A percentile compares a stretch with the other conserved stretches of the same genome.
These are phyloP conservation scores for Bellardia bayeri DNA, from an alignment of 2,888 invertebrate genomes.

Conservation along the genomic window DNA sequence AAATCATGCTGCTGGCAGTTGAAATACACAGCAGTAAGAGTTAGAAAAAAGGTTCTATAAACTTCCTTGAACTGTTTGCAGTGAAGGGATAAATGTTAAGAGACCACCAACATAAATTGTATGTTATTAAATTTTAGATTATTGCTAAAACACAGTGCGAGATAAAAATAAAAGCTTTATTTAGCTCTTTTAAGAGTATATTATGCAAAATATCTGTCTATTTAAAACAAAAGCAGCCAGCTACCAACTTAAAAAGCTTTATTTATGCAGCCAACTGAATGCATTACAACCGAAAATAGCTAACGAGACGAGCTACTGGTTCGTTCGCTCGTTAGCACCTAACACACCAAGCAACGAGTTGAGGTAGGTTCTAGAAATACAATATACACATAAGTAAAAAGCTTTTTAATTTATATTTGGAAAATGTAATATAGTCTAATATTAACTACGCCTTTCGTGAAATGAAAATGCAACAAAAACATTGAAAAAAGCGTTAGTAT, in stretches of 20 bases:
- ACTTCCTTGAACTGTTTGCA: slow-evolving; percentile 71
- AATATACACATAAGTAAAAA: slow-evolving; percentile 27
- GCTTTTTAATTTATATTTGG: slow-evolving; percentile 37
- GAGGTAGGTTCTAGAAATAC: slow-evolving; percentile 69
- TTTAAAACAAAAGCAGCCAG: neutral
- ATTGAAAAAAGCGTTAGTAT: slow-evolving; percentile 52
- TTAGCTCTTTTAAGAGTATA: slow-evolving; percentile 18
- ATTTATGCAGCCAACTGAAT: slow-evolving; percentile 12
- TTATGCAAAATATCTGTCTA: slow-evolving; percentile 9
- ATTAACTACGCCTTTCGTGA: slow-evolving; percentile 41
- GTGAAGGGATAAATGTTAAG: neutral
- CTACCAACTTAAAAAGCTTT: slow-evolving; percentile 28
- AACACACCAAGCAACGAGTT: slow-evolving; percentile 50
- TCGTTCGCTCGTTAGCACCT: slow-evolving; percentile 30
- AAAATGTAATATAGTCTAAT: slow-evolving; percentile 33
- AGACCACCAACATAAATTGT: slow-evolving; percentile 12
- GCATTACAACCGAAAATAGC: slow-evolving; percentile 25
- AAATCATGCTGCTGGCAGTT: neutral
- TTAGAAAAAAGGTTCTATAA: slow-evolving; percentile 55
- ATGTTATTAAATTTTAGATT: neutral
- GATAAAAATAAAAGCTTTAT: slow-evolving; percentile 54
- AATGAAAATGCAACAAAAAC: neutral
- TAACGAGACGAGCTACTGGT: neutral
- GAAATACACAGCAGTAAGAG: neutral
- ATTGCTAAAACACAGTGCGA: slow-evolving; percentile 53